Evolutionary conservation across 2,113 vertebrate species (phyloP), one percentile per base, ranked within the genome.

Genomic region (Sardina pilchardus): DNA sequence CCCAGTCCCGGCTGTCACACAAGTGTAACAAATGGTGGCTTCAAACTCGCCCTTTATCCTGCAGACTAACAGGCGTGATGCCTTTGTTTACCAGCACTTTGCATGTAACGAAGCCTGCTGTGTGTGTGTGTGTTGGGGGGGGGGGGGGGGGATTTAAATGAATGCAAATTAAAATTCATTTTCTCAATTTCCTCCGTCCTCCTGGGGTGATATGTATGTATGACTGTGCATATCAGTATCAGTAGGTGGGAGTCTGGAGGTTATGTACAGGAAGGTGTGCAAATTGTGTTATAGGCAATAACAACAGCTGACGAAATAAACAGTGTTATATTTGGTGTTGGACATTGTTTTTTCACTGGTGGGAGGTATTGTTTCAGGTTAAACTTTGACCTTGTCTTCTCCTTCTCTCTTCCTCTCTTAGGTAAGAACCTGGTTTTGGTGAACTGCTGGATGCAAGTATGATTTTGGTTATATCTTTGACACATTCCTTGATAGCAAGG

Each of bases 11-110:
- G 26, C 45, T 80, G 45, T 43, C 48, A 85, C 82, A 88, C 45
- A 86, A 87, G 90, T 88, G 67, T 82, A 86, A 90, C 88, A 85
- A 48, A 82, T 84, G 63, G 59, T 82, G 88, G 86, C 81, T 63
- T 81, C 85, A 86, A 81, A 84, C 87, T 75, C 87, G 86, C 88
- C 91, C 89, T 89, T 88, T 90, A 84, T 89, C 82, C 81, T 88
- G 88, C 88, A 86, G 89, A 89, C 82, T 39, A 59, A 85, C 53
- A 26, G 42, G 30, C 82, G 86, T 50, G 21, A 10, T 42, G 81
- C 85, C 83, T 48, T 82, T 75, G 44, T 88, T 90, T 88, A 88
- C 88, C 83, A 88, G 90, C 86, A 86, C 67, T 21, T 26, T 81
- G 78, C 82, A 47, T 86, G 85, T 86, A 47, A 42, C 36, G 24